Base-by-base conservation (phyloP, 2,888 invertebrate species). In the Oxycera nigricornis region DNA sequence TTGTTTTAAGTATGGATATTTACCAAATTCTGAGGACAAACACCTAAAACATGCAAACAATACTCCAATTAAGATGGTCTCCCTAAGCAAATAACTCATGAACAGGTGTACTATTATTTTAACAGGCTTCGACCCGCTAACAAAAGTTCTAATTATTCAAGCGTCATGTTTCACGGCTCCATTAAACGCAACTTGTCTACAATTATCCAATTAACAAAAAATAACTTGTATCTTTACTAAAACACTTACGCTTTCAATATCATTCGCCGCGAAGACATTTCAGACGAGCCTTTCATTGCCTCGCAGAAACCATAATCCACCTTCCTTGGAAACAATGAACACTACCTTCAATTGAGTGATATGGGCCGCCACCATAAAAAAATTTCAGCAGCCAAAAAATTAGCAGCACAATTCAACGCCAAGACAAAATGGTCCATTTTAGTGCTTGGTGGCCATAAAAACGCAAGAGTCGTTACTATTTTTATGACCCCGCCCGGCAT, bases 171-270 rank as follows among this genome's bases (percentile, higher is more conserved):
- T n/a, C n/a, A n/a, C n/a, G n/a, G n/a, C n/a, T n/a, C n/a, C n/a
- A n/a, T n/a, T n/a, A n/a, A n/a, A n/a, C 6, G 3, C 14, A 9
- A 61, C n/a, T 61, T 61, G 31, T 17, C 31, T 61, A 31, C 61
- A 61, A 61, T 61, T 61, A 61, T 31, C 61, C 61, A 61, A 61
- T 61, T 57, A 30, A 3, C 17, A 17, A 3, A 28, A n/a, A 17
- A 61, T 28, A 57, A 57, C 57, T 57, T 46, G 46, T 17, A 46
- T 46, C 17, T 14, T 46, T 46, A 17, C 17, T 7, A 3, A 46
- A 14, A 14, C 46, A 46, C n/a, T 46, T 35, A 17, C 3, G 46
- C 4, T 46, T 46, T 46, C 46, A 46, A 46, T 46, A n/a, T 46
- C 46, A 46, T 46, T 17, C 46, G 17, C 17, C 17, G n/a, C n/a